A percentile compares a stretch with the other conserved stretches of the same genome.
These are phyloP conservation scores for Sinodicranocentrus sp. DNA, from an alignment of 2,888 invertebrate genomes.

Conservation along the genomic window DNA sequence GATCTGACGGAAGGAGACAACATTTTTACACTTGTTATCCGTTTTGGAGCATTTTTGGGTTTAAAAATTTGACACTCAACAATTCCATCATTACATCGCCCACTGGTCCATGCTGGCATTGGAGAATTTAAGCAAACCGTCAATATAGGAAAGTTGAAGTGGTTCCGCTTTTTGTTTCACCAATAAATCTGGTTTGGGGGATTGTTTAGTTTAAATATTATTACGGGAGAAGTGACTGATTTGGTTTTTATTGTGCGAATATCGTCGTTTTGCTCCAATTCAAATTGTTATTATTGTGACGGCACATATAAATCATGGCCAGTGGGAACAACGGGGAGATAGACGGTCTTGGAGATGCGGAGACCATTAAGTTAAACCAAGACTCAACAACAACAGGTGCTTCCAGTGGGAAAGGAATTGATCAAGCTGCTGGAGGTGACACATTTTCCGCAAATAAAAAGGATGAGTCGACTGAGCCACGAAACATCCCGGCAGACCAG, in stretches of 20 bases:
- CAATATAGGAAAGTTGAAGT: constrained; percentile 8
- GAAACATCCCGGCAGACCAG: constrained; percentile 74
- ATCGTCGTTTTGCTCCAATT: constrained; percentile 11
- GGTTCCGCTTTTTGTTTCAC: constrained; percentile 17
- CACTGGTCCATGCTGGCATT: constrained; percentile 50
- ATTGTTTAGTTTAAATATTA: constrained; percentile 21
- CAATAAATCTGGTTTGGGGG: constrained; percentile 57
- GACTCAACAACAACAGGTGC: constrained; percentile 59
- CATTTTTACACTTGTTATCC: neutral
- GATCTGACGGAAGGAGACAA: constrained; percentile 8
- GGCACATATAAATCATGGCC: constrained; percentile 63
- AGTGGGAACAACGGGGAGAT: constrained; percentile 72
- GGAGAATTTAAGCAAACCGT: constrained; percentile 5
- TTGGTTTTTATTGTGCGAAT: neutral
- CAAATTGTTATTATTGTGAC: constrained; percentile 54
- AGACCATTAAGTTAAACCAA: constrained; percentile 58
- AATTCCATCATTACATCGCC: constrained; percentile 44
- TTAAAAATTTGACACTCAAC: constrained; percentile 41
- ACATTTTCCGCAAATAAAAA: constrained; percentile 60
- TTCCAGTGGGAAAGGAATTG: constrained; percentile 66
- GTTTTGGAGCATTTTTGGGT: constrained; percentile 26
- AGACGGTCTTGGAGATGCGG: constrained; percentile 62
- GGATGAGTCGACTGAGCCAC: constrained; percentile 74
- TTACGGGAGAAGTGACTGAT: constrained; percentile 48
- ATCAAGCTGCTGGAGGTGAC: constrained; percentile 67